These are phyloP conservation scores for Gymnorhina tibicen DNA, from an alignment of 2,113 vertebrate species.

Conservation along the genomic window DNA sequence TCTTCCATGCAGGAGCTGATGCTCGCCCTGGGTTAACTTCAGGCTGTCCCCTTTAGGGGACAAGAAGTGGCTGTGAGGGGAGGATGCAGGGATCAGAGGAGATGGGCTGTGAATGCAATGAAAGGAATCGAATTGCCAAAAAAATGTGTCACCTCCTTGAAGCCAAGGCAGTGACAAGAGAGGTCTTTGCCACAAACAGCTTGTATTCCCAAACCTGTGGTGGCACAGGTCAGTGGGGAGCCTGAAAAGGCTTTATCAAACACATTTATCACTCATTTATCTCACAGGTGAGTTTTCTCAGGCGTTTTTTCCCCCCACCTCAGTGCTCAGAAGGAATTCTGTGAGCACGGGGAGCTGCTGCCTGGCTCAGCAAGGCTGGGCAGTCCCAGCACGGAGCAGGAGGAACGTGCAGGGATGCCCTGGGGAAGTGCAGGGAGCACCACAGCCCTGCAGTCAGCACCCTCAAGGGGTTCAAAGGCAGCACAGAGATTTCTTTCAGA, in stretches of 20 bases:
- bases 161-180: background rate
- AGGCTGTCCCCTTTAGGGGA: background rate
- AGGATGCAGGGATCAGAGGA: background rate
- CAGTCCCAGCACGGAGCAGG: background rate
- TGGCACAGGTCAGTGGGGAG: background rate
- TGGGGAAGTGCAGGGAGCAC: background rate
- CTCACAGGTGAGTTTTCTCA: background rate
- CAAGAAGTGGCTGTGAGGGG: background rate
- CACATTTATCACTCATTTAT: background rate
- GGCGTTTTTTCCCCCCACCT: accelerated
- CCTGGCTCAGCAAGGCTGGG: background rate
- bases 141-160: background rate
- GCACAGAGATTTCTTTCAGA: background rate
- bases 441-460: background rate
- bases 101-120: background rate
- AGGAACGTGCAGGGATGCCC: accelerated
- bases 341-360: background rate
- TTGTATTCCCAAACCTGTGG: background rate
- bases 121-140: background rate
- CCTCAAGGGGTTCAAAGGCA: background rate
- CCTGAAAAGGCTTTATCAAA: background rate
- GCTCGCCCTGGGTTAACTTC: background rate
- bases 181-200: background rate
- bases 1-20: background rate
- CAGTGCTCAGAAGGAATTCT: background rate